Conservation (phyloP, 2,888 invertebrate species). For the Drosophila suboccidentalis region DNA sequence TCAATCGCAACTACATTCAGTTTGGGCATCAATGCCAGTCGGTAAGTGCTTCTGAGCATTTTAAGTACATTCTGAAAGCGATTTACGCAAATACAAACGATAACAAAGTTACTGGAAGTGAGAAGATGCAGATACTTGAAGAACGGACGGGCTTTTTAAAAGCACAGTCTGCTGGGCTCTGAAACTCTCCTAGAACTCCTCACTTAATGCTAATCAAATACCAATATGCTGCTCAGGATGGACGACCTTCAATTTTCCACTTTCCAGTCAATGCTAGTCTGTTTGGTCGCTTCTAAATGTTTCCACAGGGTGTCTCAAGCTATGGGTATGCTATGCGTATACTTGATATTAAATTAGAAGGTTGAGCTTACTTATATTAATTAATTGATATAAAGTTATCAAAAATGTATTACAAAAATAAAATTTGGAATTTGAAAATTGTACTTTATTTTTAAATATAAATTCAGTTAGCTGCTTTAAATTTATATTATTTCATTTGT, state of each 20-base stretch:
- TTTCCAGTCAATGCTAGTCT: not conserved
- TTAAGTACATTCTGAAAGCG: conserved; percentile 17
- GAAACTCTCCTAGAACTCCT: not conserved
- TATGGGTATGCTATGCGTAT: not conserved
- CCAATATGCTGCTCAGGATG: conserved; percentile 13
- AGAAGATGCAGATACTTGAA: not conserved
- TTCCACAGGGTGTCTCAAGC: conserved; percentile 6
- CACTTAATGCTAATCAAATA: conserved; percentile 32
- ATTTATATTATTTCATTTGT: too few relatives aligned
- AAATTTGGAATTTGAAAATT: too few relatives aligned
- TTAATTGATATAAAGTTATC: too few relatives aligned
- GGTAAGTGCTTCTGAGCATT: conserved; percentile 21
- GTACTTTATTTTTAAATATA: not conserved
- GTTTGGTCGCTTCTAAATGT: not conserved
- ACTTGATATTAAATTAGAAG: conserved; percentile 1
- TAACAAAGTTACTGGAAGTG: conserved; percentile 5
- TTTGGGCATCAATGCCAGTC: conserved; percentile 6
- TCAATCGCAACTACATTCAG: conserved; percentile 30
- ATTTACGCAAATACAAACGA: conserved; percentile 26
- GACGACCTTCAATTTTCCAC: conserved; percentile 14
- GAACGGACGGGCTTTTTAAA: not conserved
- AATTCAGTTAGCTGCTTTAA: not conserved
- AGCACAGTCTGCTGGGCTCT: not conserved
- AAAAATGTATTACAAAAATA: too few relatives aligned
- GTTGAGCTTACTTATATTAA: not conserved